A percentile compares a stretch with the other conserved stretches of the same genome.
Conservation (phyloP, 2,797 vertebrate genomes). For the Apodemus agrarius region DNA sequence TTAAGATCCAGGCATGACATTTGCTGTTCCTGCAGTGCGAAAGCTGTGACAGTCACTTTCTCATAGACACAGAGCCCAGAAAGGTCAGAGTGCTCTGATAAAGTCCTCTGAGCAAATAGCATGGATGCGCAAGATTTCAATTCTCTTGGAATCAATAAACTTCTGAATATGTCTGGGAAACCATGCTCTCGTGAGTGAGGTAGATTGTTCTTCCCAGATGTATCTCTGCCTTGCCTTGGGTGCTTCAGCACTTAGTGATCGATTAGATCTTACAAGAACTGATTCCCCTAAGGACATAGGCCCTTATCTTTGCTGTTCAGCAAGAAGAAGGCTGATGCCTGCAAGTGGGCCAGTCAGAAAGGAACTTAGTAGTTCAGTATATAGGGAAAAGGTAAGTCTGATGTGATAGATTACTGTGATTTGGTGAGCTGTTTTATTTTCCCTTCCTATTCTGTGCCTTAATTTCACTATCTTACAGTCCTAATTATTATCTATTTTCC, state of each 20-base stretch:
- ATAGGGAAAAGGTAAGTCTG: background rate
- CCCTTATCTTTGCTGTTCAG: constrained; percentile 72
- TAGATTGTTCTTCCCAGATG: constrained; percentile 62
- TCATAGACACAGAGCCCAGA: background rate
- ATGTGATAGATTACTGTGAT: background rate
- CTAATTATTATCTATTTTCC: background rate
- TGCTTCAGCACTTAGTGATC: constrained; percentile 6
- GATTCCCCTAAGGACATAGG: constrained; percentile 65
- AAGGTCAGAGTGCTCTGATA: constrained; percentile 57
- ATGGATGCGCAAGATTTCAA: constrained; percentile 78
- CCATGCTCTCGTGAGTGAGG: constrained; percentile 54
- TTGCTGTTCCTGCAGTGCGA: background rate
- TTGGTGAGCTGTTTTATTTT: background rate
- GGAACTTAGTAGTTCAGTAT: background rate
- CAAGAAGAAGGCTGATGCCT: background rate
- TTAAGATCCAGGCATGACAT: background rate
- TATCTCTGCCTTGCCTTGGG: constrained; percentile 39
- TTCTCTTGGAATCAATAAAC: constrained; percentile 82
- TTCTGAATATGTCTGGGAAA: constrained; percentile 78
- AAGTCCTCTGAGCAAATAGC: constrained; percentile 77
- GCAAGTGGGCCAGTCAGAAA: background rate
- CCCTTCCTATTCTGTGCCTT: background rate
- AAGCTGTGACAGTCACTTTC: background rate
- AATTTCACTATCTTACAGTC: constrained; percentile 62
- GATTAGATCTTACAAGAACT: constrained; percentile 67